These are phyloP conservation scores for Brevipalpus yothersi DNA, from an alignment of 1,140 invertebrate species.

Conservation along the genomic window DNA sequence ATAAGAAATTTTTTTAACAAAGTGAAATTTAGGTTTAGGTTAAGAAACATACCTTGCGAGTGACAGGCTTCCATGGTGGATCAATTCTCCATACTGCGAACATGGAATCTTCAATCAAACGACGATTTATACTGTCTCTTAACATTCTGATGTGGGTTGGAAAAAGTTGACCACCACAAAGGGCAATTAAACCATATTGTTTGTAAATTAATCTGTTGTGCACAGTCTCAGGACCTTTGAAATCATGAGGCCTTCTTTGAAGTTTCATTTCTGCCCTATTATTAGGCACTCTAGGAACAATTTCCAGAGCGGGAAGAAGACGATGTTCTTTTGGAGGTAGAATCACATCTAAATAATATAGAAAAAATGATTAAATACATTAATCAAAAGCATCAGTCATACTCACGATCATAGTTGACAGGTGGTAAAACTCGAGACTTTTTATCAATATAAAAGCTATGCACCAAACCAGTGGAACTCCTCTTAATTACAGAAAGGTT, in stretches of 20 bases:
- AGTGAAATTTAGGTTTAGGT: background rate
- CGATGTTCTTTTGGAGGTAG: background rate
- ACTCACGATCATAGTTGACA: background rate
- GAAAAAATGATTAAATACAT: background rate
- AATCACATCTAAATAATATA: background rate
- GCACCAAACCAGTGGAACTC: background rate
- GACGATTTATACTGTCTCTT: constrained; percentile 41
- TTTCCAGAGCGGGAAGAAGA: background rate
- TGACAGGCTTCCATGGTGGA: constrained; percentile 77
- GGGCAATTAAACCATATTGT: constrained; percentile 70
- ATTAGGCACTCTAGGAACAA: background rate
- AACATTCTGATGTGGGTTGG: constrained; percentile 67
- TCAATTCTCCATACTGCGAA: constrained; percentile 91
- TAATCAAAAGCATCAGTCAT: background rate
- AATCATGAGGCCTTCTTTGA: constrained; percentile 50
- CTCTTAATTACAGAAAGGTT: background rate
- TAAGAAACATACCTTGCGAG: constrained; percentile 38
- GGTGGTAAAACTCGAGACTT: background rate
- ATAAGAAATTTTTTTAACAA: background rate
- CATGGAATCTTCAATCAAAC: constrained; percentile 47
- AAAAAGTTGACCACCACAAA: constrained; percentile 51
- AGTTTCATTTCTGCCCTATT: constrained; percentile 32
- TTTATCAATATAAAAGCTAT: background rate
- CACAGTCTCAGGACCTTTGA: constrained; percentile 63
- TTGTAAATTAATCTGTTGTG: constrained; percentile 60